Evolutionary conservation across 92 coral and sea anemone species (phyloP), one percentile per base, ranked within the genome.

Genomic region (Paragorgia papillata): DNA sequence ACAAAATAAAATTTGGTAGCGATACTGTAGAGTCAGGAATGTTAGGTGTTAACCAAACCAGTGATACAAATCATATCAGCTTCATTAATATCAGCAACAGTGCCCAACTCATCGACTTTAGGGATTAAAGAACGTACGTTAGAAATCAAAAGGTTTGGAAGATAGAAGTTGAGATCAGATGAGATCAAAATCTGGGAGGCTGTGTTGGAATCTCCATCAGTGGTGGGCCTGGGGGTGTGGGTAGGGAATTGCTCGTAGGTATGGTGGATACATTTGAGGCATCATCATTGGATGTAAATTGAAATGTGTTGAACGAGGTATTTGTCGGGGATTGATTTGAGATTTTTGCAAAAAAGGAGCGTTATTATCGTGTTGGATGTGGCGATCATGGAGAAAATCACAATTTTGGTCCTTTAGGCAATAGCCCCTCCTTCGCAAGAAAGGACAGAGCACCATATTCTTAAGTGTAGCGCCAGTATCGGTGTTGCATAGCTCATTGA

Each of bases 381-480:
- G 43, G 43, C 43, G 43, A 28, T 20, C 32, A 58, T 58, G 65
- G 33, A 58, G 33, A 58, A 58, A 58, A 26, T 58, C 29, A 58
- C 65, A 58, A 9, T 58, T 58, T 33, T 0, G 18, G 27, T 18
- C 65, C 33, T 58, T 58, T 28, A 58, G 32, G 27, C 65, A 58
- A 58, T 58, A 26, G 7, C 65, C 65, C 32, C 65, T 22, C 33
- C 65, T 58, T 9, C 33, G 65, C 33, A 58, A 28, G 33, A 58
- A 58, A 7, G 33, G 65, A 18, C 65, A 58, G 0, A 34, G 65
- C 8, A 58, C 65, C 33, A 58, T 22, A 33, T 58, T 30, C 17
- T 58, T 58, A 9, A 24, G 61, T 21, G 61, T 55, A 37, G 43
- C 43, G 43, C n/a, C n/a, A n/a, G n/a, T n/a, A n/a, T 5, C 5